Base-by-base conservation (phyloP, 2,797 vertebrate genomes). In the Cyprinella venusta region DNA sequence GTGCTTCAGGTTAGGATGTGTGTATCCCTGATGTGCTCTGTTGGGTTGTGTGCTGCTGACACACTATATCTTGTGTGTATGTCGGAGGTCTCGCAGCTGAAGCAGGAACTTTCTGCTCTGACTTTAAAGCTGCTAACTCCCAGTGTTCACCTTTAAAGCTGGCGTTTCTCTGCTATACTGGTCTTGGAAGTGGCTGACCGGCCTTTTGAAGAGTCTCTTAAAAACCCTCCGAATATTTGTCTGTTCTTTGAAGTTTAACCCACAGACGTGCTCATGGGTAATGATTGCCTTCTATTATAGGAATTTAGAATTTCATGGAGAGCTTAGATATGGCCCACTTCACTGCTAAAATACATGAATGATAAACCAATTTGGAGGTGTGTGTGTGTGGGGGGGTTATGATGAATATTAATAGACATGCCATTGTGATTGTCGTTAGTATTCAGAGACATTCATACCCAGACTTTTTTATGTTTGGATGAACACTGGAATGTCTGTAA, bases 321-420 rank as follows among this genome's bases (percentile, higher is more conserved):
- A 38, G 78, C 63, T 80, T 61, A 80, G 70, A 80, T 36, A 68
- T 80, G 83, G 50, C 65, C 72, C 54, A 80, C n/a, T 52, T 76
- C 74, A 16, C 36, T 40, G 63, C 65, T 65, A 70, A 64, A 81
- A 64, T 36, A 81, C 79, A 42, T 19, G 19, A 64, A 85, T 77
- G 72, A 77, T 77, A 85, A 85, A 71, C 72, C 42, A 71, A 76
- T 85, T 71, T 81, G 52, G 26, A 18, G 18, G 0, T 16, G 45
- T 6, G 50, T 54, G 30, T 3, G 13, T 3, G 3, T 2, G 33
- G 3, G 33, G 33, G n/a, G n/a, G n/a, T n/a, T n/a, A n/a, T n/a
- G n/a, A 36, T 15, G 33, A 69, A 40, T 69, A n/a, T 15, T 80
- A 80, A 69, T 54, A 68, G 64, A 50, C 8, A 15, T 24, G 9